A percentile compares a stretch with the other conserved stretches of the same genome.
Conservation (phyloP, 2,888 invertebrate species). For the Chromoteleia sp. region DNA sequence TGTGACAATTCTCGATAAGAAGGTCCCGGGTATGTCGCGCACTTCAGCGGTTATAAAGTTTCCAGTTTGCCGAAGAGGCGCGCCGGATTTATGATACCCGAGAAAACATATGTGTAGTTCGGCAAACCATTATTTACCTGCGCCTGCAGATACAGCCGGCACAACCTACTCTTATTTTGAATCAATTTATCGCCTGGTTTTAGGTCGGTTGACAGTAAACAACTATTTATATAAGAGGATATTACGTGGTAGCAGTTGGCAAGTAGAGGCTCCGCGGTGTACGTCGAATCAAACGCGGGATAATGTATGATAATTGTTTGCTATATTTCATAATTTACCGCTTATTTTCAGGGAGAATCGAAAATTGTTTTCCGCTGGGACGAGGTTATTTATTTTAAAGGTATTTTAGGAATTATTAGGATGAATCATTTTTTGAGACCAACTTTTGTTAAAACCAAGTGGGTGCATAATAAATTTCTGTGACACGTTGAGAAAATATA, state of each 20-base stretch:
- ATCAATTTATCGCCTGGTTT: constrained; percentile 57
- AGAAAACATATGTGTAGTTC: constrained; percentile 46
- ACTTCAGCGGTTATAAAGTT: constrained; percentile 44
- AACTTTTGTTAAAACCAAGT: neutral
- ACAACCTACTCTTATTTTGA: constrained; percentile 54
- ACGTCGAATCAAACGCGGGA: constrained; percentile 25
- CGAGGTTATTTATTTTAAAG: neutral
- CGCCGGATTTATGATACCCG: constrained; percentile 47
- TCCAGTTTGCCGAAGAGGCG: constrained; percentile 30
- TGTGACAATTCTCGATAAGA: constrained; percentile 52
- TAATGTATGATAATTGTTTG: constrained; percentile 46
- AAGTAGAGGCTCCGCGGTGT: constrained; percentile 20
- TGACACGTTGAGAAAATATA: too few species aligned
- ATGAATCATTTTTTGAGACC: neutral
- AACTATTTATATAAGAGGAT: constrained; percentile 48
- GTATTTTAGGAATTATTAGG: constrained; percentile 17
- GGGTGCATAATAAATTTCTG: neutral
- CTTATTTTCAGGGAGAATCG: constrained; percentile 13
- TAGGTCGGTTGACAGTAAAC: constrained; percentile 46
- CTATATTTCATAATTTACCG: constrained; percentile 43
- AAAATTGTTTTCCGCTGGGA: constrained; percentile 13
- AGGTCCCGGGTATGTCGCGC: constrained; percentile 7
- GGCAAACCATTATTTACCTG: constrained; percentile 58
- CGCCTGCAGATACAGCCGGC: constrained; percentile 42
- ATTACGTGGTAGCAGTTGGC: constrained; percentile 57